phyloP scores from a whole-genome alignment of 2,888 invertebrate species.

The Cerceris rybyensis region DNA sequence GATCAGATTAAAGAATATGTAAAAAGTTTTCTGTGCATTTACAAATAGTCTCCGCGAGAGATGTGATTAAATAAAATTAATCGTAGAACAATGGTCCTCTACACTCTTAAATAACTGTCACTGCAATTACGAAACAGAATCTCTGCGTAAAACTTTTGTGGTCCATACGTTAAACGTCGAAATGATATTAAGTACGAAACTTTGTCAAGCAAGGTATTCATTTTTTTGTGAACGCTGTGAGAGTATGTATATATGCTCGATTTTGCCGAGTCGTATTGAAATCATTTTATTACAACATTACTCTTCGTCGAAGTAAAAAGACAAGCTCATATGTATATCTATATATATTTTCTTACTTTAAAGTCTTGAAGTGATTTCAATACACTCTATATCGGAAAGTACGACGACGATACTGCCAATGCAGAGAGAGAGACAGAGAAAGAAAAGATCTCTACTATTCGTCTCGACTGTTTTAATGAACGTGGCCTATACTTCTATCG shows the following conservation, averaged over 20 bases:
- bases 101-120: slow-evolving; percentile 51
- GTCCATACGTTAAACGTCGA: slow-evolving; percentile 45
- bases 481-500: slow-evolving; percentile 46
- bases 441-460: slow-evolving; percentile 25
- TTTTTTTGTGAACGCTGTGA: slow-evolving; percentile 26
- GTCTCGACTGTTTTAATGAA: slow-evolving; percentile 19
- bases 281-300: slow-evolving; percentile 23
- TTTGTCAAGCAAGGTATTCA: slow-evolving; percentile 36
- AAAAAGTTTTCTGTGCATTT: slow-evolving; percentile 56
- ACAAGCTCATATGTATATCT: slow-evolving; percentile 1
- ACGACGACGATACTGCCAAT: slow-evolving; percentile 35
- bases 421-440: slow-evolving; percentile 22
- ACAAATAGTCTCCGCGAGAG: slow-evolving; percentile 47
- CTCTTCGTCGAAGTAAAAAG: slow-evolving; percentile 10
- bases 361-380: slow-evolving; percentile 29
- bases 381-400: slow-evolving; percentile 30
- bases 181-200: slow-evolving; percentile 66
- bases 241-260: slow-evolving; percentile 20
- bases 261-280: slow-evolving; percentile 37
- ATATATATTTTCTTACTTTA: slow-evolving; percentile 2
- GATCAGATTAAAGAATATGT: slow-evolving; percentile 70
- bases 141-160: slow-evolving; percentile 43
- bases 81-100: slow-evolving; percentile 54
- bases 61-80: slow-evolving; percentile 58
- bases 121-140: slow-evolving; percentile 44